phyloP scores from a whole-genome alignment of 1,140 invertebrate species.

The Cepaea nemoralis region DNA sequence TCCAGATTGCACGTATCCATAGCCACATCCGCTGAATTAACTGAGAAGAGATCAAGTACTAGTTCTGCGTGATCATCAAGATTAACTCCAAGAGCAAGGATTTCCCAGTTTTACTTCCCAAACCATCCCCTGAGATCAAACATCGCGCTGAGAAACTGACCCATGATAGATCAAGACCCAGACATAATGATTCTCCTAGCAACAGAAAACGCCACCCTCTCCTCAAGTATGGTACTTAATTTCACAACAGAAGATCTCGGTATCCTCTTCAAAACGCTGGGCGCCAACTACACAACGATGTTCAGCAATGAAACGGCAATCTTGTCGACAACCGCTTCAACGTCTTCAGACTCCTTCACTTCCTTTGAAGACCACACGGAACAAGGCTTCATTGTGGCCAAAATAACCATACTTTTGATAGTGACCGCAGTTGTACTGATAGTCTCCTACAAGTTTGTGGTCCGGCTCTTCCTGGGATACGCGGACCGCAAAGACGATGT shows the following conservation, averaged over 20 bases:
- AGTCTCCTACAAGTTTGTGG: slow-evolving; percentile 45
- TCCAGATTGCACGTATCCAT: no score
- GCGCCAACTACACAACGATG: neutral
- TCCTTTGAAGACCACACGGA: neutral
- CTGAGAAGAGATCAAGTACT: no score
- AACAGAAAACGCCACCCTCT: neutral
- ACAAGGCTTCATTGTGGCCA: slow-evolving; percentile 39
- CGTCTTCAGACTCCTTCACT: neutral
- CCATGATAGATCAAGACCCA: neutral
- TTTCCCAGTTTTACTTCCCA: no score
- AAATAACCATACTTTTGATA: slow-evolving; percentile 40
- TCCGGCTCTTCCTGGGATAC: slow-evolving; percentile 44
- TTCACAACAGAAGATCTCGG: neutral
- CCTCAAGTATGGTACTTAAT: neutral
- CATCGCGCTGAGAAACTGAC: no score
- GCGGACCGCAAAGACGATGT: slow-evolving; percentile 45
- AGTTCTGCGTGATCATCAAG: no score
- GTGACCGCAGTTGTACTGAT: slow-evolving; percentile 46
- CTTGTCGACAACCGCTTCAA: neutral
- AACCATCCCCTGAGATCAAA: no score
- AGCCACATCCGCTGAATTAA: no score
- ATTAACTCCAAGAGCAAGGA: no score
- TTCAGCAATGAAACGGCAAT: neutral
- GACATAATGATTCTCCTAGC: neutral
- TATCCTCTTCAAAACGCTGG: neutral